Percentiles rank a stretch among this genome's conserved stretches.
Conservation (phyloP, 2,888 invertebrate genomes). For the Macrosiphum euphorbiae region DNA sequence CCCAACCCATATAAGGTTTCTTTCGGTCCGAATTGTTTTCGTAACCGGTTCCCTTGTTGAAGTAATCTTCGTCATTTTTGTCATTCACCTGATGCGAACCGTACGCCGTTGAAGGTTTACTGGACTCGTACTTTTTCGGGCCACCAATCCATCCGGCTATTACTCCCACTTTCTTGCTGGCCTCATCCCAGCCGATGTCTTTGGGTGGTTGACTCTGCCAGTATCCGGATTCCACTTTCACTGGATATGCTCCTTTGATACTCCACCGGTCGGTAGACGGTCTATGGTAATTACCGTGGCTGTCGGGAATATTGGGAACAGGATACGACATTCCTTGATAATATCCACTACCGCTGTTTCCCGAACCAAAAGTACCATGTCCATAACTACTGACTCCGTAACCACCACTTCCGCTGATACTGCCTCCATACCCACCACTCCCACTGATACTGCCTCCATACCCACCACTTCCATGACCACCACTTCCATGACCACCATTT, state of each 20-base stretch:
- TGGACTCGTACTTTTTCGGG: constrained; percentile 34
- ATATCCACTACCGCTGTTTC: constrained; percentile 24
- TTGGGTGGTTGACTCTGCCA: constrained; percentile 65
- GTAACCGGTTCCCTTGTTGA: constrained; percentile 52
- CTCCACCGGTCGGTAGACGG: constrained; percentile 46
- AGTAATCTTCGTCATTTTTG: constrained; percentile 49
- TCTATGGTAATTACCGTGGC: constrained; percentile 4
- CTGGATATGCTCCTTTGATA: constrained; percentile 63
- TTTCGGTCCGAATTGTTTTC: constrained; percentile 25
- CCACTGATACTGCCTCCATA: background rate
- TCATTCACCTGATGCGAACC: constrained; percentile 10
- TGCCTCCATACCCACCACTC: background rate
- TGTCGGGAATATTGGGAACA: background rate
- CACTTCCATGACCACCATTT: background rate
- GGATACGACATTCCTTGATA: constrained; percentile 51
- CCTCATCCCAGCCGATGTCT: constrained; percentile 64
- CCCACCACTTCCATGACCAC: background rate
- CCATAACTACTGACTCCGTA: background rate
- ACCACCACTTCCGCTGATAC: background rate
- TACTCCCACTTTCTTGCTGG: constrained; percentile 56
- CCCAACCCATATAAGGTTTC: constrained; percentile 56
- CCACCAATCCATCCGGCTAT: constrained; percentile 64
- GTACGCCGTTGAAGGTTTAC: constrained; percentile 10
- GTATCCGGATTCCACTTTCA: constrained; percentile 60
- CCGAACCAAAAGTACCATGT: background rate